Evolutionary conservation across 2,797 vertebrate genomes (phyloP).

Genomic region (Petrocephalus schoutedeni): DNA sequence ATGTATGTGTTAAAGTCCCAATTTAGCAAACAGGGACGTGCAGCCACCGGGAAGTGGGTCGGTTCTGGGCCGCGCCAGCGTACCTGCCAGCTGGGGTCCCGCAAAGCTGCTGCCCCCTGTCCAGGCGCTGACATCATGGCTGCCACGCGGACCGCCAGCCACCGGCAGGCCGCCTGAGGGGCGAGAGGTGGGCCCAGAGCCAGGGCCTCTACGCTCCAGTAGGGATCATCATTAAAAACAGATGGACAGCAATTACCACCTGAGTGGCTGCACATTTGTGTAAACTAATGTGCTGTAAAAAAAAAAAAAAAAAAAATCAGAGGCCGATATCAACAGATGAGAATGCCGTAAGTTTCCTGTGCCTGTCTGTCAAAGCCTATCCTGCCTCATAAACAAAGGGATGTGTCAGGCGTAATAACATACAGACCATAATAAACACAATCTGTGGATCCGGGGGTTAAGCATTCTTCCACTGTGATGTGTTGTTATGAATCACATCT

Average conservation of each 20-base stretch:
- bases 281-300: conserved; percentile 37
- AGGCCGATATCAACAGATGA: conserved; percentile 10
- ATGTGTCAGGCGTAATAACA: background rate
- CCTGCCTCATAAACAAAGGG: background rate
- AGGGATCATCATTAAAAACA: conserved; percentile 40
- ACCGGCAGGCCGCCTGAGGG: conserved; percentile 26
- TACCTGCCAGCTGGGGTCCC: background rate
- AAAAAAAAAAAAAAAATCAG: conserved; percentile 28
- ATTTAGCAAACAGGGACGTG: background rate
- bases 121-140: conserved; percentile 20
- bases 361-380: background rate
- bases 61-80: too few relatives aligned
- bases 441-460: background rate
- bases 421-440: background rate
- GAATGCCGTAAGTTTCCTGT: conserved; percentile 3
- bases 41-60: background rate
- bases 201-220: conserved; percentile 29
- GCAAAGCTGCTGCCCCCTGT: background rate
- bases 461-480: background rate
- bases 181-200: conserved; percentile 21
- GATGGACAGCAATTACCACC: conserved; percentile 41
- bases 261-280: conserved; percentile 30
- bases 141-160: conserved; percentile 18
- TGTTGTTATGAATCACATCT: background rate
- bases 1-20: background rate